Evolutionary conservation across 2,888 invertebrate genomes (phyloP).

Genomic region (Andrena fulva): DNA sequence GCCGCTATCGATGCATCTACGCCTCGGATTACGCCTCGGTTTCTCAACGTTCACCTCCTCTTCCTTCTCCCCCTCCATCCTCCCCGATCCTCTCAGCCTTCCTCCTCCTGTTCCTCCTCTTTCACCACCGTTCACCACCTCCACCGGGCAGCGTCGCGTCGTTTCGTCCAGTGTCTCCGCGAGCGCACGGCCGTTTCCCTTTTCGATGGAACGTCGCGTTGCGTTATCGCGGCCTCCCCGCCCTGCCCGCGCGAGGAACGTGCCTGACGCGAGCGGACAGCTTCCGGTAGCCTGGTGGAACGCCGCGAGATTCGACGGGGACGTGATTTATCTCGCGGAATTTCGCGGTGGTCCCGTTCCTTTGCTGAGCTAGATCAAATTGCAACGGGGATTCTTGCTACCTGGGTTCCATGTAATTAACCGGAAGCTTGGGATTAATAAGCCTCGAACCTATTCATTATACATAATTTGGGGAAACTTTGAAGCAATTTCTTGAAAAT

Average conservation of each 20-base stretch:
- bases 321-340: conserved; percentile 47
- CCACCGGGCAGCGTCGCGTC: conserved; percentile 3
- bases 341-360: conserved; percentile 24
- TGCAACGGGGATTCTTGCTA: not conserved
- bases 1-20: conserved; percentile 78
- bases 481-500: too few relatives aligned
- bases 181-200: conserved; percentile 48
- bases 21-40: conserved; percentile 79
- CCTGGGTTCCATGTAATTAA: conserved; percentile 22
- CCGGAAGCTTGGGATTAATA: conserved; percentile 24
- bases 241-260: conserved; percentile 16
- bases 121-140: conserved; percentile 45
- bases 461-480: too few relatives aligned
- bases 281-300: conserved; percentile 40
- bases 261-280: conserved; percentile 31
- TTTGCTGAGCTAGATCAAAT: not conserved
- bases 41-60: conserved; percentile 72
- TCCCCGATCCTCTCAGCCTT: conserved; percentile 17
- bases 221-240: conserved; percentile 28
- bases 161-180: conserved; percentile 50
- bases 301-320: conserved; percentile 36
- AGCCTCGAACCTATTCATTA: too few relatives aligned
- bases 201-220: conserved; percentile 49
- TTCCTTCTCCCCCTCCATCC: conserved; percentile 45
- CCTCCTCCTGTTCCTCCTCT: conserved; percentile 23